Percentiles rank a stretch among this genome's conserved stretches.
Conservation (phyloP, 1,140 invertebrate species). For the Heliconius hewitsoni region DNA sequence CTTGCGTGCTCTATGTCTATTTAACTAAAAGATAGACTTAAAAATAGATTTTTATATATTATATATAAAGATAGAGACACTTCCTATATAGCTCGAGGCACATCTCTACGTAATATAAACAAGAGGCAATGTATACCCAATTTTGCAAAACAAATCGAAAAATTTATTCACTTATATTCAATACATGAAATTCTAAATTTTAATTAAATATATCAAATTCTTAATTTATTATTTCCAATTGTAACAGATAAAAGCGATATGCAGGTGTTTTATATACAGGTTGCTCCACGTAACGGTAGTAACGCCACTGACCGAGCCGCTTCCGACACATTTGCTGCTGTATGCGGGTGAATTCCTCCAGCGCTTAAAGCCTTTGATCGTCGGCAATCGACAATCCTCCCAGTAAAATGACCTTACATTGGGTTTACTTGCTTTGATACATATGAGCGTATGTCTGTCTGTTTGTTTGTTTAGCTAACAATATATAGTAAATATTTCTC, state of each 20-base stretch:
- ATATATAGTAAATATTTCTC: neutral
- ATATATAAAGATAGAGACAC: too few relatives aligned
- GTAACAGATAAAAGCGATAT: neutral
- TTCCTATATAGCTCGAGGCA: too few relatives aligned
- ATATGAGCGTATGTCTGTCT: neutral
- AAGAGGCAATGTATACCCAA: too few relatives aligned
- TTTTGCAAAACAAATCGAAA: too few relatives aligned
- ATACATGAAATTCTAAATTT: too few relatives aligned
- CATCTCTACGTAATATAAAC: too few relatives aligned
- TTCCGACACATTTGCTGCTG: neutral
- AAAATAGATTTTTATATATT: too few relatives aligned
- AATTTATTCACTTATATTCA: too few relatives aligned
- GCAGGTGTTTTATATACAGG: neutral
- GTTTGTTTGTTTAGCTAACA: neutral
- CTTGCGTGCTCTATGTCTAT: too few relatives aligned
- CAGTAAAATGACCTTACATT: neutral
- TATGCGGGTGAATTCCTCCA: neutral
- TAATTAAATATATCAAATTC: neutral
- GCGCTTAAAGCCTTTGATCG: constrained; percentile 4
- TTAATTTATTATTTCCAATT: neutral
- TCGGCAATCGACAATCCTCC: neutral
- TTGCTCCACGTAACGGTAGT: neutral
- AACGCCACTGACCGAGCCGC: neutral
- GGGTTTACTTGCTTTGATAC: neutral
- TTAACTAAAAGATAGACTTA: too few relatives aligned